Evolutionary conservation across 2,797 vertebrate genomes (phyloP), one percentile per base, ranked within the genome.

Genomic region (Gila robusta): DNA sequence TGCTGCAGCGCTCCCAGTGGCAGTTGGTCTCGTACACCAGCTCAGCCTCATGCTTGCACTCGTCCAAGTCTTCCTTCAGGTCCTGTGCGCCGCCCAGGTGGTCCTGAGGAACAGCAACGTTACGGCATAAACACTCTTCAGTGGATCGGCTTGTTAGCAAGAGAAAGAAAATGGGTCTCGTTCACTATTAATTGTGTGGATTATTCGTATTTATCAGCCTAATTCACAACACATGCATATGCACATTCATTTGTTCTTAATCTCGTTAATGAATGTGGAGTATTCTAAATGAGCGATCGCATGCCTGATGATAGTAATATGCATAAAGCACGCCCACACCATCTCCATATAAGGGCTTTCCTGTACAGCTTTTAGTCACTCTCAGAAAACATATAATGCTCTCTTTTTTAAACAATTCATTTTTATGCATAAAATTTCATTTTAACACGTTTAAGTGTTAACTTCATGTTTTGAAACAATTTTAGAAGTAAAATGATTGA

Each of bases 11-110:
- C 90, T 97, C 96, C 97, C 97, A 97, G 92, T 96, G 97, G 92
- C 97, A 97, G 92, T 96, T 97, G 9, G 97, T 97, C 93, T 97
- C 96, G 2, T 97, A 97, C 91, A 97, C 94, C 91, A 95, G 94
- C 89, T 97, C 97, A 0, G 96, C 93, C 92, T 97, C 97, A 91
- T 96, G 96, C 88, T 96, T 97, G 78, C 95, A 96, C 87, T 97
- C 97, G 3, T 97, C 97, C 89, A 96, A 90, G 89, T 97, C 97
- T 88, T 97, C 97, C 93, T 97, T 97, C 92, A 96, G 94, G 90
- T 97, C 96, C 73, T 84, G 32, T 47, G 89, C 81, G 8, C 87
- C 78, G 54, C 94, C 93, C 91, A 95, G 93, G 83, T 93, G 97
- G 81, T 97, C 97, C 98, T 98, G 94, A 47, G 44, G 79, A 72